Evolutionary conservation across 2,888 invertebrate genomes (phyloP).

Genomic region (Chaitophorus viminalis): DNA sequence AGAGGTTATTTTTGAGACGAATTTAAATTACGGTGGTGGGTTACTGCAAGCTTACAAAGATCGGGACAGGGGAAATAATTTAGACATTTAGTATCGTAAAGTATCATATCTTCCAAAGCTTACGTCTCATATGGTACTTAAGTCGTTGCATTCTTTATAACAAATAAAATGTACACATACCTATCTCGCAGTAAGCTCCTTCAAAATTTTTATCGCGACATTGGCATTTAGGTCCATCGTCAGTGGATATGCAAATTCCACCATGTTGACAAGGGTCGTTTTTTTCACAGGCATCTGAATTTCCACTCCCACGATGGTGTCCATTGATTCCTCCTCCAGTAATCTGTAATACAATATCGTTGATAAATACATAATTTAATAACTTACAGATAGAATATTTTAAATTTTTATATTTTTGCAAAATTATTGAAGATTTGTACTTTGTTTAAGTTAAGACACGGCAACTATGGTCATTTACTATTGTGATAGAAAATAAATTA

Average conservation of each 20-base stretch:
- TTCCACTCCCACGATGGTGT: background rate
- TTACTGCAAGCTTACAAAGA: no score
- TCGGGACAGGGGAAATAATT: no score
- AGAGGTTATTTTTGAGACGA: background rate
- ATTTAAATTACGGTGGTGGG: background rate
- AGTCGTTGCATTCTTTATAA: no score
- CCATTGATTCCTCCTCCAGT: background rate
- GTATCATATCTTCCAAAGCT: no score
- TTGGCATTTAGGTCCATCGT: constrained; percentile 94
- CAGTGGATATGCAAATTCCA: constrained; percentile 95
- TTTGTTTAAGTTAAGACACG: no score
- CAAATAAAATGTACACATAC: constrained; percentile 70
- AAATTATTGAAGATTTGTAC: no score
- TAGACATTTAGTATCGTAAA: no score
- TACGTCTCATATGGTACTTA: no score
- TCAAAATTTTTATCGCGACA: constrained; percentile 92
- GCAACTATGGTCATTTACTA: no score
- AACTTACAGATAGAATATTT: background rate
- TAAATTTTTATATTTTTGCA: no score
- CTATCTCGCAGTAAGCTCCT: constrained; percentile 94
- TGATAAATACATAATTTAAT: no score
- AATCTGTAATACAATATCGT: constrained; percentile 8
- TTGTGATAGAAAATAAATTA: no score
- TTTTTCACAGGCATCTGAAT: constrained; percentile 82
- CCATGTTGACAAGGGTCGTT: constrained; percentile 94